These are phyloP conservation scores for Drosophila helvetica DNA, from an alignment of 2,888 invertebrate genomes.

Conservation along the genomic window DNA sequence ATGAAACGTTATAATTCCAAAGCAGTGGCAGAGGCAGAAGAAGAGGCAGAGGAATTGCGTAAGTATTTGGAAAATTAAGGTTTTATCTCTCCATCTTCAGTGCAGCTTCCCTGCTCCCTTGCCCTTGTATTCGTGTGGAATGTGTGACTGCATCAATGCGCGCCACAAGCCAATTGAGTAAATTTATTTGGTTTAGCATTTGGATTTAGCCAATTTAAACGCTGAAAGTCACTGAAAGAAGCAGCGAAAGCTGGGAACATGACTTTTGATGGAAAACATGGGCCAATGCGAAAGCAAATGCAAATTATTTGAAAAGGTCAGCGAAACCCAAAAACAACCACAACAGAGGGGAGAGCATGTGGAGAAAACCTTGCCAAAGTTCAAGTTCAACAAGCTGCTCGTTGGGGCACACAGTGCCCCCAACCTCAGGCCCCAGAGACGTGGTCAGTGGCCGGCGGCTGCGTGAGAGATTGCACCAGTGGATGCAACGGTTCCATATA, in stretches of 20 bases:
- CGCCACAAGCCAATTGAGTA: not conserved
- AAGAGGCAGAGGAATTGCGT: too few species aligned
- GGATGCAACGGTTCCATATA: constrained; percentile 56
- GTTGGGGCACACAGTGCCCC: constrained; percentile 13
- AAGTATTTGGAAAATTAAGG: too few species aligned
- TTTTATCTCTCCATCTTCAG: too few species aligned
- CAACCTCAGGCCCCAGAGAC: constrained; percentile 44
- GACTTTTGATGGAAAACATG: constrained; percentile 68
- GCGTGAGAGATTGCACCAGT: constrained; percentile 62
- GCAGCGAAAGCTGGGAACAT: constrained; percentile 61
- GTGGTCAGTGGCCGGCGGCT: constrained; percentile 43
- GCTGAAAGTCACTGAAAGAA: constrained; percentile 53
- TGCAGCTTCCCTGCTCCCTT: too few species aligned
- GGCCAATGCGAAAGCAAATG: constrained; percentile 36
- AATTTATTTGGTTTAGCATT: not conserved
- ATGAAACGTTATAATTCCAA: too few species aligned
- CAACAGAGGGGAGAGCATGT: constrained; percentile 6
- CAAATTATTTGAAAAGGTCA: constrained; percentile 71
- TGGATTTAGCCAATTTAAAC: not conserved
- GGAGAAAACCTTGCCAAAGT: constrained; percentile 62
- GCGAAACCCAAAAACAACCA: constrained; percentile 30
- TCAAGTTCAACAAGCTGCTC: constrained; percentile 60
- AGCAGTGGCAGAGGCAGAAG: too few species aligned
- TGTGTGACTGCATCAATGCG: not conserved
- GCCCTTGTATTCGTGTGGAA: too few species aligned